A percentile compares a stretch with the other conserved stretches of the same genome.
Evolutionary conservation across 2,888 invertebrate species (phyloP).

Genomic region (Diarsia dahlii): DNA sequence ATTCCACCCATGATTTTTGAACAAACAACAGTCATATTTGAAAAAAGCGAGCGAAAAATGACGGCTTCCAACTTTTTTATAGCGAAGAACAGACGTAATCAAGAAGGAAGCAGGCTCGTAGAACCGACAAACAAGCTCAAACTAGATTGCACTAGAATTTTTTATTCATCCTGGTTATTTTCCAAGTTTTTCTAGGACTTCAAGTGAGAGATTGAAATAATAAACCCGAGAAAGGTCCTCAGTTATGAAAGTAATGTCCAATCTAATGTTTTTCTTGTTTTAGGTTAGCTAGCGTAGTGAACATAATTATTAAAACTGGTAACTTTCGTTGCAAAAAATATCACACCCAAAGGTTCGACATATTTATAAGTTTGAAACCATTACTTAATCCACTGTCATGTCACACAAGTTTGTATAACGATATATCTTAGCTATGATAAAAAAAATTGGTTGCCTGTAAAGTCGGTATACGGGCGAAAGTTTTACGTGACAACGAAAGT

Average conservation of each 20-base stretch:
- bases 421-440: background rate
- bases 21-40: background rate
- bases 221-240: background rate
- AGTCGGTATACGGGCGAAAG: too few species aligned
- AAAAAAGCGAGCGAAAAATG: slow-evolving; percentile 20
- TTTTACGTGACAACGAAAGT: too few species aligned
- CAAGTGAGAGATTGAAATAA: background rate
- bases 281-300: background rate
- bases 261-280: background rate
- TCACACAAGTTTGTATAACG: background rate
- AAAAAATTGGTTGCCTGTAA: too few species aligned
- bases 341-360: too few species aligned
- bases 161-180: slow-evolving; percentile 24
- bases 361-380: too few species aligned
- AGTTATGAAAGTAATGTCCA: background rate
- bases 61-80: slow-evolving; percentile 1
- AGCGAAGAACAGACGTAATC: slow-evolving; percentile 24
- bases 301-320: too few species aligned
- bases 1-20: background rate
- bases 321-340: too few species aligned
- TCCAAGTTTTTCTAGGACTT: slow-evolving; percentile 19
- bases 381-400: background rate
- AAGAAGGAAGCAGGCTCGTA: slow-evolving; percentile 15
- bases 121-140: slow-evolving; percentile 34
- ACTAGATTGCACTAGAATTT: slow-evolving; percentile 34